Evolutionary conservation across 2,888 invertebrate species (phyloP), one percentile per base, ranked within the genome.

Genomic region (Epinotia bilunana): DNA sequence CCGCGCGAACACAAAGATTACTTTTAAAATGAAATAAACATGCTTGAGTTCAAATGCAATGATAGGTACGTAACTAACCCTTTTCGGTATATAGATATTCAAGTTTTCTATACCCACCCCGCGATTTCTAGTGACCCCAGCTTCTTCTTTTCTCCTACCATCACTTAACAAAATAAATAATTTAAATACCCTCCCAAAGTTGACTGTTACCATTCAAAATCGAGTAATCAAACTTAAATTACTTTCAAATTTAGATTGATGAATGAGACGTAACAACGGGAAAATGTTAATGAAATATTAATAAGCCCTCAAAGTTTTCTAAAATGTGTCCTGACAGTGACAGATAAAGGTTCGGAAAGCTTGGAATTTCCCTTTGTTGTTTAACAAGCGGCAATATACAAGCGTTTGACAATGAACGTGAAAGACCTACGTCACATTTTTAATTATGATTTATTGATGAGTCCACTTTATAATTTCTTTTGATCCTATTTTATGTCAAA

Each of bases 211-310:
- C 18, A 57, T 70, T 55, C 12, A 69, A 49, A 70, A 63, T 49
- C 67, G 53, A 72, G 76, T 77, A 76, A 77, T 72, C 77, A 77
- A 77, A 78, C 78, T 79, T 79, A 76, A 79, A 81, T 81, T 78
- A 80, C 78, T 80, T 79, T 78, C 74, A 77, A 79, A 79, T 80
- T 79, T 72, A 78, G 77, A 80, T 79, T 77, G 76, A 79, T 73
- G 74, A 79, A 74, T 79, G 74, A 78, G 78, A 73, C 72, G 77
- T 76, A 46, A 58, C 60, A 64, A 67, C 20, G 43, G 65, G 64
- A 77, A 76, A 79, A 78, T 77, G 77, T 78, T 78, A 77, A 73
- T 73, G 70, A 78, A 78, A 78, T 79, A 77, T 78, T 75, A 80
- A 79, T 78, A 74, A 77, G 76, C 68, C 74, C 72, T 74, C 70